Evolutionary conservation across 2,113 vertebrate species (phyloP), one percentile per base, ranked within the genome.

Genomic region (Ptilonorhynchus violaceus): DNA sequence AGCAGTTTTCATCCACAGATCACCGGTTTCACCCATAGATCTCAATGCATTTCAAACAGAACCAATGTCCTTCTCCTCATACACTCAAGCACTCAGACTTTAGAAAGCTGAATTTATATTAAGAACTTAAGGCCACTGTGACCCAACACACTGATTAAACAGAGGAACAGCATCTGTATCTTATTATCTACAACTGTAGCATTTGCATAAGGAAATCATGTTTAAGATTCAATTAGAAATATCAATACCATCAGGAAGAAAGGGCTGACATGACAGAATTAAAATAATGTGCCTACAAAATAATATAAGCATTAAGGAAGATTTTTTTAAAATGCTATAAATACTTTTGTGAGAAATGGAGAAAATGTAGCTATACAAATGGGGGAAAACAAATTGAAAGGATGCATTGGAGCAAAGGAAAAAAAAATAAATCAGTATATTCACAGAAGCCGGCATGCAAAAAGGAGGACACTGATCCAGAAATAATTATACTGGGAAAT

Each of bases 401-500:
- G 30, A 77, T 67, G 88, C 11, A 63, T 86, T 84, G 88, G 22
- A 75, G 52, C 50, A 90, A 79, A 84, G 27, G 42, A 7, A 9
- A 27, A 70, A 75, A 82, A 63, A 72, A 28, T 4, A 49, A 46
- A 24, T 11, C 21, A 37, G 16, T 72, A 46, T 91, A 80, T 94
- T 89, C 88, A 78, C 44, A 94, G 79, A 88, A 91, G 79, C 79
- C 27, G 17, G 85, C 39, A 67, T 67, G 72, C 64, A 86, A 94
- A 96, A 96, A 96, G 88, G 90, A 94, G 93, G 93, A 96, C 95
- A 93, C 83, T 60, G 88, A 95, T 94, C 85, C 85, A 97, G 63
- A 95, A 97, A 96, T 96, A 96, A 96, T 97, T 97, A 89, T 64
- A 91, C 85, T 88, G 52, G 79, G 90, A 97, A 96, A 96, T 96